These are phyloP conservation scores for Manduca sexta DNA, from an alignment of 1,140 invertebrate genomes.

Conservation along the genomic window DNA sequence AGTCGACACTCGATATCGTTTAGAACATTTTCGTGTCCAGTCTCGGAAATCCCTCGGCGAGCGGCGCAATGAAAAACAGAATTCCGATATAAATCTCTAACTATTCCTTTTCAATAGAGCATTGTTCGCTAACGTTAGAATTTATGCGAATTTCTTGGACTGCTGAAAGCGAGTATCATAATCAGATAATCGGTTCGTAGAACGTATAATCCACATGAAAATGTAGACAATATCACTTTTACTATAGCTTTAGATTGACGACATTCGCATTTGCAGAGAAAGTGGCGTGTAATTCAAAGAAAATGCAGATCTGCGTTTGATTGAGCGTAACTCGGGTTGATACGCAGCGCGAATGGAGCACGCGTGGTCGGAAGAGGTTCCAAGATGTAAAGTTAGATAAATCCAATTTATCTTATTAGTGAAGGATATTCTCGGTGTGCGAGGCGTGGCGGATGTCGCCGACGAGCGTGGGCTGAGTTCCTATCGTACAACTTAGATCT, in stretches of 20 bases:
- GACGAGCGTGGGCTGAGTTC: slow-evolving; percentile 19
- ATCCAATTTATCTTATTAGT: slow-evolving; percentile 48
- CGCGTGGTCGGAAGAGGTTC: slow-evolving; percentile 19
- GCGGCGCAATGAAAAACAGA: slow-evolving; percentile 27
- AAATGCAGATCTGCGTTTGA: slow-evolving; percentile 22
- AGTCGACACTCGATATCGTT: slow-evolving; percentile 38
- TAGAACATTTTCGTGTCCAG: slow-evolving; percentile 32
- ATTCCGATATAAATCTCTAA: slow-evolving; percentile 37
- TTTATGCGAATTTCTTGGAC: slow-evolving; percentile 24
- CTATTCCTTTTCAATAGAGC: slow-evolving; percentile 34
- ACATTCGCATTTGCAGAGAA: too few relatives aligned
- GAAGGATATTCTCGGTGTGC: slow-evolving; percentile 25
- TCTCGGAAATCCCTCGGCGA: slow-evolving; percentile 14
- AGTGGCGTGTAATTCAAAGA: not conserved
- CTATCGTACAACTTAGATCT: slow-evolving; percentile 22
- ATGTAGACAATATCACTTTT: too few relatives aligned
- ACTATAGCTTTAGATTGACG: too few relatives aligned
- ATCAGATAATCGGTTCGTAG: too few relatives aligned
- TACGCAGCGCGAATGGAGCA: slow-evolving; percentile 28
- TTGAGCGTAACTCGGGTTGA: slow-evolving; percentile 25
- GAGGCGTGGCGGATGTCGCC: slow-evolving; percentile 14
- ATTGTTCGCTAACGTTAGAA: slow-evolving; percentile 36
- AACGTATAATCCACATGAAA: too few relatives aligned
- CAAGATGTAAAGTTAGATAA: slow-evolving; percentile 39
- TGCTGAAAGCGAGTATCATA: slow-evolving; percentile 9